phyloP scores from a whole-genome alignment of 2,888 invertebrate species.

The Mechanitis messenoides region DNA sequence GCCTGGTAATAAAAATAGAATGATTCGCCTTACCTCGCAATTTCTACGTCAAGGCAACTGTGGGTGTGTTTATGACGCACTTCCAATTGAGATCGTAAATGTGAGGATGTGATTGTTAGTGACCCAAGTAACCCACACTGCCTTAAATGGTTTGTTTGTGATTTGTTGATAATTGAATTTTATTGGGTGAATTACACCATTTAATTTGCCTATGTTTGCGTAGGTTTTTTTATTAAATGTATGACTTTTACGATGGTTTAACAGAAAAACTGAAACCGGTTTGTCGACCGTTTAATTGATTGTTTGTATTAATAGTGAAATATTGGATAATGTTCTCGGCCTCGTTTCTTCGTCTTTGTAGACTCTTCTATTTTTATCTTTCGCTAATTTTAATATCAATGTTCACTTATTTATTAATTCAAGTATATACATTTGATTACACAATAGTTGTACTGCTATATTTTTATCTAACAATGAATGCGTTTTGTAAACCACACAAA shows the following conservation, averaged over 20 bases:
- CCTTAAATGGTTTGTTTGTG: slow-evolving; percentile 24
- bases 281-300: slow-evolving; percentile 4
- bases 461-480: too few relatives aligned
- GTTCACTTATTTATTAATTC: too few relatives aligned
- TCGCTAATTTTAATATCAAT: too few relatives aligned
- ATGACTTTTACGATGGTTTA: not conserved
- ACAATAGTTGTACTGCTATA: too few relatives aligned
- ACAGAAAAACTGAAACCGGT: not conserved
- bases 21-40: too few relatives aligned
- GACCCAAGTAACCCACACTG: slow-evolving; percentile 13
- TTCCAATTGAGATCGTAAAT: slow-evolving; percentile 41
- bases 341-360: not conserved
- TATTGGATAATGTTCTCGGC: not conserved
- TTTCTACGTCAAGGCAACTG: slow-evolving; percentile 3
- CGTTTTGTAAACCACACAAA: too few relatives aligned
- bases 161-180: not conserved
- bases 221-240: not conserved
- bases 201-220: not conserved
- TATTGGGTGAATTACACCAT: not conserved
- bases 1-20: too few relatives aligned
- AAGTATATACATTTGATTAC: too few relatives aligned
- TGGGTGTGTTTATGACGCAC: slow-evolving; percentile 33
- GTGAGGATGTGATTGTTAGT: slow-evolving; percentile 43
- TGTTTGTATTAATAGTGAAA: not conserved
- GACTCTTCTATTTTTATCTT: not conserved